phyloP scores from a whole-genome alignment of 2,797 vertebrate species.

The Coreius guichenoti region DNA sequence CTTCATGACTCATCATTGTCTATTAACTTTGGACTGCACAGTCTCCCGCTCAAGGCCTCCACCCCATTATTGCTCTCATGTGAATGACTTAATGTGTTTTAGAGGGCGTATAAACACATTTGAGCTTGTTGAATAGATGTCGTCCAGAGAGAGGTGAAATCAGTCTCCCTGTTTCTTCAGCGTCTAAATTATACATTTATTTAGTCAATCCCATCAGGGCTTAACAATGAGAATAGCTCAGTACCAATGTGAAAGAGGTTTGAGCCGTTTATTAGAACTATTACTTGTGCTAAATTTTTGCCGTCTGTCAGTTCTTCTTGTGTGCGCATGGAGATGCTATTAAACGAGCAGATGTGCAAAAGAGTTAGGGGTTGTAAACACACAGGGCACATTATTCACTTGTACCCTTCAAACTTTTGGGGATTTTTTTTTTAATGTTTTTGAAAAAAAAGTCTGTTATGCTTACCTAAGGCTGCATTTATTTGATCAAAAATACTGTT shows the following conservation, averaged over 20 bases:
- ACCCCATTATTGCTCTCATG: conserved; percentile 39
- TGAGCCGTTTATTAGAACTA: neutral
- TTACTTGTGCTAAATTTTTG: neutral
- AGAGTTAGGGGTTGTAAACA: neutral
- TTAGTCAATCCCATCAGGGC: neutral
- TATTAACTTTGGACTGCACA: conserved; percentile 16
- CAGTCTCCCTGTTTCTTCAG: neutral
- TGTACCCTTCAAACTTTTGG: neutral
- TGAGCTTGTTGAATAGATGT: neutral
- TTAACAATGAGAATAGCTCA: neutral
- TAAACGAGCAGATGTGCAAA: neutral
- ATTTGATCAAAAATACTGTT: neutral
- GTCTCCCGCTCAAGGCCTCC: conserved; percentile 33
- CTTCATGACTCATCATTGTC: conserved; percentile 54
- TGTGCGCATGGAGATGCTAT: neutral
- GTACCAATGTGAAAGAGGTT: neutral
- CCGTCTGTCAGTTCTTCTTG: neutral
- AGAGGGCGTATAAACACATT: conserved; percentile 2
- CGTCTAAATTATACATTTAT: neutral
- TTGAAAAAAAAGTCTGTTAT: neutral
- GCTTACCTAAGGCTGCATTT: neutral
- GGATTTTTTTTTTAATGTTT: neutral
- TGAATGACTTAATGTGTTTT: conserved; percentile 42
- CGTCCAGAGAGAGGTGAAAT: conserved; percentile 3
- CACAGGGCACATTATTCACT: neutral